A percentile compares a stretch with the other conserved stretches of the same genome.
Conservation (phyloP, 2,113 vertebrate species). For the Climacteris rufus region DNA sequence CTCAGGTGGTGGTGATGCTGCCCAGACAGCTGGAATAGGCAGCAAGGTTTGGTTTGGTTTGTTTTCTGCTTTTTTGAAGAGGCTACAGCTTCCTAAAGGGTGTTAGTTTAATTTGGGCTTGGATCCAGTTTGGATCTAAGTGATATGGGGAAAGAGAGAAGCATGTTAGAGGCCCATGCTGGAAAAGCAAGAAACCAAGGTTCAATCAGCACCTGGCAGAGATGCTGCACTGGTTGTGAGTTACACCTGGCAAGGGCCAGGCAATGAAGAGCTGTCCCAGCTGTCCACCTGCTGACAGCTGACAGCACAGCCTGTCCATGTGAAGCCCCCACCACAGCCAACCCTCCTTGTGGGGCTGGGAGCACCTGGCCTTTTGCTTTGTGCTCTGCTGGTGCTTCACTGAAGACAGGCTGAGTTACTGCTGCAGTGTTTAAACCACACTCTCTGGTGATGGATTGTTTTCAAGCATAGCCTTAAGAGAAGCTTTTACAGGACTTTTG, state of each 20-base stretch:
- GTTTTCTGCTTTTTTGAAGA: not conserved
- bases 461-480: not conserved
- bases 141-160: not conserved
- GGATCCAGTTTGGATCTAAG: not conserved
- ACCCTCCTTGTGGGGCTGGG: accelerated
- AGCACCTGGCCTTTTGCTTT: not conserved
- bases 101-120: not conserved
- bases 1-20: not conserved
- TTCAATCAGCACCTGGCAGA: not conserved
- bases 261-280: not conserved
- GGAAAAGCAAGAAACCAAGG: not conserved
- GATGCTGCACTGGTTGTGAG: accelerated
- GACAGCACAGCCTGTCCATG: not conserved
- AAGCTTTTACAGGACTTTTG: not conserved
- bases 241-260: not conserved
- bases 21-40: not conserved
- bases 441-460: not conserved
- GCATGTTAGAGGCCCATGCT: accelerated
- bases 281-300: not conserved
- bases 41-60: not conserved
- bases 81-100: not conserved
- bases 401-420: not conserved
- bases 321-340: not conserved
- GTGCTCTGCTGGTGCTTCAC: not conserved
- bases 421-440: not conserved